Evolutionary conservation across 1,140 invertebrate genomes (phyloP).

Genomic region (Protaetia brevitarsis): DNA sequence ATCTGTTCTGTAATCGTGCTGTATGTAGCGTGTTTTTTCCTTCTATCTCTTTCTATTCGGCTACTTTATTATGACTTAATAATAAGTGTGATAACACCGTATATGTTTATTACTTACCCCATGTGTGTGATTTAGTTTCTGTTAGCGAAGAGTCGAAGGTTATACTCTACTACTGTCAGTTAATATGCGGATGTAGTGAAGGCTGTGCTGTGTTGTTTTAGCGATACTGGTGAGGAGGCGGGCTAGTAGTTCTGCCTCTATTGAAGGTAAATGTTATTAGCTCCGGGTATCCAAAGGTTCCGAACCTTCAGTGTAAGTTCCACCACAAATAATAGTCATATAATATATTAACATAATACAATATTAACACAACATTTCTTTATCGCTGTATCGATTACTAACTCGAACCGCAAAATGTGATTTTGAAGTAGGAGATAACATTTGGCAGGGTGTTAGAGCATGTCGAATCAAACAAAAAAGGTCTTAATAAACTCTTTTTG

Average conservation of each 20-base stretch:
- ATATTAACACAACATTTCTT: too few species aligned
- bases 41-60: neutral
- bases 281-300: slow-evolving; percentile 29
- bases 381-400: too few species aligned
- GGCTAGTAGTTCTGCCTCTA: slow-evolving; percentile 45
- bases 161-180: too few species aligned
- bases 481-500: too few species aligned
- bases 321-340: neutral
- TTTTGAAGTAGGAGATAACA: too few species aligned
- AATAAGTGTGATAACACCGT: too few species aligned
- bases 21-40: neutral
- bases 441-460: too few species aligned
- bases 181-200: slow-evolving; percentile 30
- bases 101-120: too few species aligned
- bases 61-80: too few species aligned
- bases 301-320: slow-evolving; percentile 25
- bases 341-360: too few species aligned
- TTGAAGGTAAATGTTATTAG: slow-evolving; percentile 44
- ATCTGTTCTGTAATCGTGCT: neutral
- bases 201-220: slow-evolving; percentile 47
- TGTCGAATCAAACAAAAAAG: too few species aligned
- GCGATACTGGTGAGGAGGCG: slow-evolving; percentile 46
- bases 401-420: too few species aligned
- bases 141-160: slow-evolving; percentile 17
- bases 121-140: neutral